Conservation (phyloP, 2,888 invertebrate genomes). For the Eueremaeus valkanovi region DNA sequence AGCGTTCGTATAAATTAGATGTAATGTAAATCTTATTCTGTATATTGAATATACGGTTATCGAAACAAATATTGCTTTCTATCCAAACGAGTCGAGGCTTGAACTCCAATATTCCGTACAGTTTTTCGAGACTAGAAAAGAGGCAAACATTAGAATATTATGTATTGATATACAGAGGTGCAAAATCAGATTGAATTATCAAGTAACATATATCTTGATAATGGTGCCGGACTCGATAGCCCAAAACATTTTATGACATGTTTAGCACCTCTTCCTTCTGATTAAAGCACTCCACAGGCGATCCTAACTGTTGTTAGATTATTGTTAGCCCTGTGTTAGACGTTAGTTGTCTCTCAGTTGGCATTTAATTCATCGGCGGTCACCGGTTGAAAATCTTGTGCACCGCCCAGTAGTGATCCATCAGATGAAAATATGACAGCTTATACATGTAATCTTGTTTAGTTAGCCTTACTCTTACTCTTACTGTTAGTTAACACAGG, state of each 20-base stretch:
- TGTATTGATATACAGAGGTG: background rate
- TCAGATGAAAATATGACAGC: constrained; percentile 39
- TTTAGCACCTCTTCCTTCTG: constrained; percentile 35
- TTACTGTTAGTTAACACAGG: background rate
- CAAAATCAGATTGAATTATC: constrained; percentile 36
- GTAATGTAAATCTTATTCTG: background rate
- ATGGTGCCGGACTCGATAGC: too few species aligned
- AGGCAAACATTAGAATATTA: constrained; percentile 4
- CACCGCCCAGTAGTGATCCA: constrained; percentile 34
- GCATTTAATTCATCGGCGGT: constrained; percentile 13
- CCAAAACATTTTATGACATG: constrained; percentile 26
- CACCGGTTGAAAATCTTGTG: background rate
- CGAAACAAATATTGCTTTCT: constrained; percentile 22
- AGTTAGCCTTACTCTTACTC: too few species aligned
- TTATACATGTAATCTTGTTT: constrained; percentile 40
- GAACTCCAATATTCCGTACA: background rate
- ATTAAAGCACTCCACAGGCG: constrained; percentile 34
- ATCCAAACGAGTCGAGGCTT: background rate
- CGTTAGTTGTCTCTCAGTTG: background rate
- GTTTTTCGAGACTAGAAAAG: background rate
- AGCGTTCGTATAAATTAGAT: constrained; percentile 13
- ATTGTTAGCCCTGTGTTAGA: constrained; percentile 33
- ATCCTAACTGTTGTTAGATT: constrained; percentile 29
- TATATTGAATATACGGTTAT: background rate
- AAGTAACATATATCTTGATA: constrained; percentile 22